Conservation (phyloP, 2,888 invertebrate genomes). For the Drosophila tanythrix region DNA sequence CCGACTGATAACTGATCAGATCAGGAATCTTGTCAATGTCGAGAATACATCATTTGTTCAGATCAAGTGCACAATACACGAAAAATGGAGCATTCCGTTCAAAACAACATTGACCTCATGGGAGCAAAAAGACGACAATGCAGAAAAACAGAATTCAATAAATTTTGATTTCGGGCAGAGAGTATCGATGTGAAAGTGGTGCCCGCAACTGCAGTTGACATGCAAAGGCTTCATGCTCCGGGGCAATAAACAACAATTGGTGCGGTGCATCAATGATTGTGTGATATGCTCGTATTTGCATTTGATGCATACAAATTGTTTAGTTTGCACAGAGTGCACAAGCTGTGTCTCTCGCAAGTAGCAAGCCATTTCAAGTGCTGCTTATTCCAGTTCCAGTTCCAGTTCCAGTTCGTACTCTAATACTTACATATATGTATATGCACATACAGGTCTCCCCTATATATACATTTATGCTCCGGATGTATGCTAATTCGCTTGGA, state of each 20-base stretch:
- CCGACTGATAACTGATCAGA: not conserved
- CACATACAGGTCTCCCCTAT: not conserved
- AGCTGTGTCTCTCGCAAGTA: slow-evolving; percentile 31
- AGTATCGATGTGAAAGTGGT: slow-evolving; percentile 4
- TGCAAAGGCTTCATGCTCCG: slow-evolving; percentile 14
- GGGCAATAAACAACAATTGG: slow-evolving; percentile 63
- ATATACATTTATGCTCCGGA: not conserved
- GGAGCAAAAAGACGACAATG: not conserved
- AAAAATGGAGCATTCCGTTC: not conserved
- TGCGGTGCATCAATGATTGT: slow-evolving; percentile 59
- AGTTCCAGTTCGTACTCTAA: slow-evolving; percentile 3
- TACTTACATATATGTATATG: not conserved
- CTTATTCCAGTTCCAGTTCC: not conserved
- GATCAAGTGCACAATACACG: not conserved
- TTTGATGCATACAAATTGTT: slow-evolving; percentile 62
- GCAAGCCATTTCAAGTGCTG: slow-evolving; percentile 31
- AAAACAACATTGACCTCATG: not conserved
- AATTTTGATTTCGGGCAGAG: not conserved
- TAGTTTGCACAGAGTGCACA: slow-evolving; percentile 10
- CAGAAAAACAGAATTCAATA: not conserved
- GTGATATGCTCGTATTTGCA: slow-evolving; percentile 59
- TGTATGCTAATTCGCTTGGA: slow-evolving; percentile 39
- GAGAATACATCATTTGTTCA: not conserved
- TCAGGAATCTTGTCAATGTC: not conserved
- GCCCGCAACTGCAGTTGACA: slow-evolving; percentile 42